A percentile compares a stretch with the other conserved stretches of the same genome.
phyloP scores from a whole-genome alignment of 2,888 invertebrate species.

The Apamea anceps region DNA sequence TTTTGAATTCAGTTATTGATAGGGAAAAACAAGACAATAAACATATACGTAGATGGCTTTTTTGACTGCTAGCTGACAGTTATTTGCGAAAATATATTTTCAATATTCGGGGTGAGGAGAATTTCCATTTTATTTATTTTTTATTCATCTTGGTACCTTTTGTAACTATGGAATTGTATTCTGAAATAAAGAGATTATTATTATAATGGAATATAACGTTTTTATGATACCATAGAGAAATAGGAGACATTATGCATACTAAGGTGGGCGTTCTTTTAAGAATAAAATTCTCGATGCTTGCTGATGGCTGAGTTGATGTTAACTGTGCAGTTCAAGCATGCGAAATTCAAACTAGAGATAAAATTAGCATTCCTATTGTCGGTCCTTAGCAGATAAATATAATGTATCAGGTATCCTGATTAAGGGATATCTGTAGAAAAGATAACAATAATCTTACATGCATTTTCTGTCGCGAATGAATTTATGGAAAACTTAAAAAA shows the following conservation, averaged over 20 bases:
- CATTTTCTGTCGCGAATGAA: neutral
- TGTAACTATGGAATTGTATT: too few relatives aligned
- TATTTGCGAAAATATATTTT: neutral
- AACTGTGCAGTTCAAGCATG: neutral
- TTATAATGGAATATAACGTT: neutral
- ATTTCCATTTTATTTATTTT: too few relatives aligned
- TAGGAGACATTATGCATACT: neutral
- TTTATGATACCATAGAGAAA: slow-evolving; percentile 5
- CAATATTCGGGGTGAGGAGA: neutral
- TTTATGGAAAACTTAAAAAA: neutral
- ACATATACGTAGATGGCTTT: neutral
- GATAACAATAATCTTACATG: neutral
- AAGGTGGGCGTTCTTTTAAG: neutral
- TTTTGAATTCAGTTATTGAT: neutral
- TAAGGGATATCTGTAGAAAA: neutral
- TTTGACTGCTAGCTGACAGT: neutral
- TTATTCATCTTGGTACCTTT: too few relatives aligned
- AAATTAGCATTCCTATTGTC: neutral
- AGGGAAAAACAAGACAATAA: neutral
- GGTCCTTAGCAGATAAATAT: neutral
- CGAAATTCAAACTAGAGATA: neutral
- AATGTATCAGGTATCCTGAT: neutral
- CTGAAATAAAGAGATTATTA: too few relatives aligned
- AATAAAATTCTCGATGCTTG: neutral
- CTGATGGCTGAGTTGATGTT: neutral